Evolutionary conservation across 2,888 invertebrate species (phyloP).

Genomic region (Seira sanloemensis): DNA sequence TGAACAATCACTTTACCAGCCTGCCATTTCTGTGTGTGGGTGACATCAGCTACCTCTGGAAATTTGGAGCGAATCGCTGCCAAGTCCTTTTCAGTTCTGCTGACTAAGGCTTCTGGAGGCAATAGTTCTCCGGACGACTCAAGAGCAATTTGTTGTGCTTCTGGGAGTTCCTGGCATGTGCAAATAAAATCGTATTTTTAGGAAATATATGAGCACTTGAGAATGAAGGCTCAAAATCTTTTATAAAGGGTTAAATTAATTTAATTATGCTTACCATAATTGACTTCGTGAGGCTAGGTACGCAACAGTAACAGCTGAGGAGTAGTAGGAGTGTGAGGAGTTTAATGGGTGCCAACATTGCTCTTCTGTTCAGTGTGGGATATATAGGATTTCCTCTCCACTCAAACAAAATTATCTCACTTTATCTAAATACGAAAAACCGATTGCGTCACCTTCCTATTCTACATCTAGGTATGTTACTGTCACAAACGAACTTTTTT

Average conservation of each 20-base stretch:
- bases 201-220: too few species aligned
- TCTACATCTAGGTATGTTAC: too few species aligned
- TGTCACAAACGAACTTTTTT: too few species aligned
- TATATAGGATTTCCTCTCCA: not conserved
- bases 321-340: too few species aligned
- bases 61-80: constrained; percentile 41
- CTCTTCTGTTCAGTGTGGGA: too few species aligned
- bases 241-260: not conserved
- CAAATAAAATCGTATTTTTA: too few species aligned
- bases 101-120: constrained; percentile 29
- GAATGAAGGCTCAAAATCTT: too few species aligned
- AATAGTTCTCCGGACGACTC: constrained; percentile 44
- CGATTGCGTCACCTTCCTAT: not conserved
- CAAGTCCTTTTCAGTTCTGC: constrained; percentile 46
- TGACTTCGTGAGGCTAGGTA: not conserved
- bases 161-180: constrained; percentile 37
- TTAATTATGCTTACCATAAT: not conserved
- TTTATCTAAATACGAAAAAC: not conserved
- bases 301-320: constrained; percentile 29
- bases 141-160: constrained; percentile 52
- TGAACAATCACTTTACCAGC: constrained; percentile 41
- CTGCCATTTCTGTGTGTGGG: constrained; percentile 31
- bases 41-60: constrained; percentile 31
- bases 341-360: too few species aligned
- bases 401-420: not conserved